Percentiles rank a stretch among this genome's conserved stretches.
Conservation (phyloP, 2,113 vertebrate genomes). For the Mormoops blainvillei region DNA sequence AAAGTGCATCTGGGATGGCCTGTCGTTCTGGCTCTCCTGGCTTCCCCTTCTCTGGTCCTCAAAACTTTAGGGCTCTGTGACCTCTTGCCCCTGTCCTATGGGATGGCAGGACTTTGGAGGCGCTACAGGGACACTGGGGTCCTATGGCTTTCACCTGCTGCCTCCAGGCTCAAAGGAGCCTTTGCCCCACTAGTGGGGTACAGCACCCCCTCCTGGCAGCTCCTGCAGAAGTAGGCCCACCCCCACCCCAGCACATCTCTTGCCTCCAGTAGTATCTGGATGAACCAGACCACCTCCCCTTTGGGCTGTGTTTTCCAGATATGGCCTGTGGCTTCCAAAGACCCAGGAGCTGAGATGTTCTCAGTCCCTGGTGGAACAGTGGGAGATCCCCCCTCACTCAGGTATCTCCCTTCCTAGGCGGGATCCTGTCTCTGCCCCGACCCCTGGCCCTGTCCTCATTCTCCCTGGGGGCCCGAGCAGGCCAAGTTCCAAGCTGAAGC, state of each 20-base stretch:
- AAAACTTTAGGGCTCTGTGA: conserved; percentile 9
- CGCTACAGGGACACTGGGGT: background rate
- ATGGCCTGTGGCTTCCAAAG: background rate
- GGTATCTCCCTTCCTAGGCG: background rate
- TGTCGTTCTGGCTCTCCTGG: conserved; percentile 10
- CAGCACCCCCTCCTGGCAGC: conserved; percentile 59
- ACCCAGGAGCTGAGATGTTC: background rate
- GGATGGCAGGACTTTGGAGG: background rate
- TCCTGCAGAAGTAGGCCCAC: background rate
- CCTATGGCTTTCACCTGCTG: background rate
- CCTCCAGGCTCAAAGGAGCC: background rate
- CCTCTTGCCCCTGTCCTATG: background rate
- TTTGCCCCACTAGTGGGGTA: conserved; percentile 11
- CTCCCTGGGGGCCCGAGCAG: background rate
- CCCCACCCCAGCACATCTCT: background rate
- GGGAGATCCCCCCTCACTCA: background rate
- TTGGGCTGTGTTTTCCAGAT: background rate
- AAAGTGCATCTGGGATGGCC: background rate
- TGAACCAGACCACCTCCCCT: background rate
- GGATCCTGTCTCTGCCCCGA: background rate
- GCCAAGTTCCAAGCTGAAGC: background rate
- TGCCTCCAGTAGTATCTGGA: background rate
- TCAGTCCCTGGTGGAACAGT: background rate
- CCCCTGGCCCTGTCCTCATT: background rate
- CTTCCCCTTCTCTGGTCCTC: background rate